Evolutionary conservation across 2,888 invertebrate species (phyloP), one percentile per base, ranked within the genome.

Genomic region (Malacosoma neustria): DNA sequence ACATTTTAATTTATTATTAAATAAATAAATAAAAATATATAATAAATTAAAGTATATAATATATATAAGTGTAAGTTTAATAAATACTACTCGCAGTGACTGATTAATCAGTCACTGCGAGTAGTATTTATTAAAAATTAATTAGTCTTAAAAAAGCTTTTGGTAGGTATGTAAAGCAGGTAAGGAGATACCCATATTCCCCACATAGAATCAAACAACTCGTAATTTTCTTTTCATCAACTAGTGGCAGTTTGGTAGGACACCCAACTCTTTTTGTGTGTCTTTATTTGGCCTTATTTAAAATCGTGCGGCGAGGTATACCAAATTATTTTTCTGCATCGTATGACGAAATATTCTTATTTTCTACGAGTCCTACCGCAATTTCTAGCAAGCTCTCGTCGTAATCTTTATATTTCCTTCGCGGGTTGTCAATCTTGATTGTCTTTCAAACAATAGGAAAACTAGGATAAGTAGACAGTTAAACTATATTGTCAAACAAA

Each of bases 211-310:
- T 38, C 41, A 41, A 41, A 35, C 37, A 37, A 38, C 22, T 38
- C 35, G 38, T 37, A 33, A 41, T 37, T 35, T 41, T 41, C 11
- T 41, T 31, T 38, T 36, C 36, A 29, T 40, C 33, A 32, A 4
- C 33, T 35, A 31, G 14, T 30, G 38, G 33, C 35, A 38, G 33
- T 37, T 35, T 41, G 11, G 31, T 41, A 14, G 37, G 39, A 37
- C 37, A 13, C 31, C 45, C 42, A 37, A 34, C 22, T 29, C 34
- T 32, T 38, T 36, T 41, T 12, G 29, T 29, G 15, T 46, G 46
- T 49, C 34, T 45, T 55, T n/a, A n/a, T n/a, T n/a, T 48, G 30
- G 43, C 45, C 36, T 49, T 43, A 34, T 49, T 49, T 7, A 42
- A 38, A 36, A 45, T 40, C 31, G 44, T 47, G 13, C 42, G 33